Conservation (phyloP, 2,113 vertebrate species). For the Pachyramphus minor region DNA sequence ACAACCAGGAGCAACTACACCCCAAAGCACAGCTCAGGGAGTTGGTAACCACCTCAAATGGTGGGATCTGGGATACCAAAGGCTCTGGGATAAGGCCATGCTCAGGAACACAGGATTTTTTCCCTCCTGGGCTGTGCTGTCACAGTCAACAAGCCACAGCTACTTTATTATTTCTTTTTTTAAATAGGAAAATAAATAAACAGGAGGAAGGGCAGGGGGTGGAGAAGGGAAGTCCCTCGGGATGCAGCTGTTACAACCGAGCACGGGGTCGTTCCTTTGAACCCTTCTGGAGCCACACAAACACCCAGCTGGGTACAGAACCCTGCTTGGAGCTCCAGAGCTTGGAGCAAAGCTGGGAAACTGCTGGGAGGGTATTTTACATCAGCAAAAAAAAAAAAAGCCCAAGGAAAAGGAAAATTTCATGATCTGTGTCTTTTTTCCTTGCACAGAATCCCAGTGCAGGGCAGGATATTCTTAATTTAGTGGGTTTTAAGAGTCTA, state of each 20-base stretch:
- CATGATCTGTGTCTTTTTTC: fast-evolving
- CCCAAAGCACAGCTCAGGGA: background rate
- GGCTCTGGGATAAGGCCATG: background rate
- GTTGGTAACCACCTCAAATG: fast-evolving
- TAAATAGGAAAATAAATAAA: background rate
- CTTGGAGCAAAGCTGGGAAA: background rate
- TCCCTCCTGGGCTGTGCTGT: background rate
- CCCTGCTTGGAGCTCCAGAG: fast-evolving
- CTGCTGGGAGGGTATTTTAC: background rate
- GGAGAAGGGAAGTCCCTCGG: background rate
- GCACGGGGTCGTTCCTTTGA: background rate
- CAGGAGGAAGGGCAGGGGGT: background rate
- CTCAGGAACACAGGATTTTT: background rate
- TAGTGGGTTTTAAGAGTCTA: background rate
- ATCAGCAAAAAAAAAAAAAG: background rate
- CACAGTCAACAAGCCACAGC: background rate
- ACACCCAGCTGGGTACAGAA: background rate
- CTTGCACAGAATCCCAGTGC: background rate
- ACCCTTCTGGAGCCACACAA: background rate
- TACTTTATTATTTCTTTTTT: fast-evolving
- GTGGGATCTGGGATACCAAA: background rate
- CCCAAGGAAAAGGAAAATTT: background rate
- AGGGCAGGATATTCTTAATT: background rate
- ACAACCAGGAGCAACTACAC: background rate
- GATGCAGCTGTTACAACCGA: background rate